Conservation (phyloP, 2,113 vertebrate genomes). For the Channa maculata region DNA sequence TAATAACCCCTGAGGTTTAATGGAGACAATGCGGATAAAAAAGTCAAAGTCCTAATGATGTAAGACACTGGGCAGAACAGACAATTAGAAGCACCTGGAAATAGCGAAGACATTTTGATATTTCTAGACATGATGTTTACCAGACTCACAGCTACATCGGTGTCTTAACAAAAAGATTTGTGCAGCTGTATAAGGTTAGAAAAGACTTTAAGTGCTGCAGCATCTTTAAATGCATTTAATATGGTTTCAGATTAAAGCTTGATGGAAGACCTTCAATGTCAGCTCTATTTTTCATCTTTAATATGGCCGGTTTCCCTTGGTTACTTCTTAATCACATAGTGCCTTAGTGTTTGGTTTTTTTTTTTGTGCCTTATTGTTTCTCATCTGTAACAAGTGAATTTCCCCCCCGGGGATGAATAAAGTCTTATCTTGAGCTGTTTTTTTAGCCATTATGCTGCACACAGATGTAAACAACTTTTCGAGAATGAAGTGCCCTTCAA, state of each 20-base stretch:
- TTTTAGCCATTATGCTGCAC: neutral
- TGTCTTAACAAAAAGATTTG: neutral
- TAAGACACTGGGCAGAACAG: neutral
- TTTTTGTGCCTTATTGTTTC: too few species aligned
- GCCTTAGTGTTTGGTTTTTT: too few species aligned
- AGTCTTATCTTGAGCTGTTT: too few species aligned
- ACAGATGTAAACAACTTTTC: neutral
- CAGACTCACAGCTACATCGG: too few species aligned
- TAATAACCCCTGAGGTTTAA: slow-evolving; percentile 71
- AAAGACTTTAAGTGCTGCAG: neutral
- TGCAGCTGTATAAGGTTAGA: neutral
- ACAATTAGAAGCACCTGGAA: slow-evolving; percentile 14
- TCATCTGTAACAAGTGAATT: too few species aligned
- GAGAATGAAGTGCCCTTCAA: neutral
- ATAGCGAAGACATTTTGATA: slow-evolving; percentile 4
- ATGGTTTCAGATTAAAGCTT: too few species aligned
- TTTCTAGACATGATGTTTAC: neutral
- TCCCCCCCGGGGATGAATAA: too few species aligned
- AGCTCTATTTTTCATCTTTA: too few species aligned
- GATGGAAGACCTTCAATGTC: too few species aligned
- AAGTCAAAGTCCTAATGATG: slow-evolving; percentile 21
- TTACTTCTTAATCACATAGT: too few species aligned
- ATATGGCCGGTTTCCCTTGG: too few species aligned
- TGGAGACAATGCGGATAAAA: slow-evolving; percentile 17
- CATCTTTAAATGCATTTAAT: neutral